phyloP scores from a whole-genome alignment of 2,797 vertebrate genomes.

The Anas acuta region DNA sequence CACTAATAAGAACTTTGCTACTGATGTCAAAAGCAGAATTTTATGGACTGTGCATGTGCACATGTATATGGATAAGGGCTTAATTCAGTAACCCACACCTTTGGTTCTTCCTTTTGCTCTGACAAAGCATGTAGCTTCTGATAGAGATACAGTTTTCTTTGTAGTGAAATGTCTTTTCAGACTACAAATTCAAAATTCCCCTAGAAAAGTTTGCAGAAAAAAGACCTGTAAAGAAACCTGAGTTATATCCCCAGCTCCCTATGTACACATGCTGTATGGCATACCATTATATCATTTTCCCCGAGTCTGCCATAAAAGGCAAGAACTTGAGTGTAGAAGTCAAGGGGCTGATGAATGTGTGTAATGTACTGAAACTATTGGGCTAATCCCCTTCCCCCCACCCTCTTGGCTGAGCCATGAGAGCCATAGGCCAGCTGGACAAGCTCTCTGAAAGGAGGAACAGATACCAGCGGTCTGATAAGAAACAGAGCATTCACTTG shows the following conservation, averaged over 20 bases:
- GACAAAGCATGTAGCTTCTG: not conserved
- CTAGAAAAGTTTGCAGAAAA: not conserved
- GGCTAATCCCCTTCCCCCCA: not conserved
- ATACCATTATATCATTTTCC: constrained; percentile 20
- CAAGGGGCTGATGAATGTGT: constrained; percentile 30
- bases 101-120: not conserved
- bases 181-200: not conserved
- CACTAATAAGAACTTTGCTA: not conserved
- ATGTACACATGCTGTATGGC: not conserved
- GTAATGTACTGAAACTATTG: constrained; percentile 42
- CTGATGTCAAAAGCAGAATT: not conserved
- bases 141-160: not conserved
- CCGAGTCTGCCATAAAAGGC: constrained; percentile 48
- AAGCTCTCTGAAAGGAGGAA: not conserved
- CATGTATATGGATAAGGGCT: not conserved
- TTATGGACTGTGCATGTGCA: not conserved
- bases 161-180: not conserved
- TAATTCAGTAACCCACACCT: not conserved
- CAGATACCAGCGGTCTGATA: constrained; percentile 40
- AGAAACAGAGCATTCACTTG: constrained; percentile 50
- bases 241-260: not conserved
- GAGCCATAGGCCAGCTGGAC: constrained; percentile 43
- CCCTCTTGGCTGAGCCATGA: not conserved
- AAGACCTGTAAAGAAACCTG: not conserved
- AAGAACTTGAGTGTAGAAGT: constrained; percentile 2